phyloP scores from a whole-genome alignment of 2,113 vertebrate species.

The Spilogale gracilis region DNA sequence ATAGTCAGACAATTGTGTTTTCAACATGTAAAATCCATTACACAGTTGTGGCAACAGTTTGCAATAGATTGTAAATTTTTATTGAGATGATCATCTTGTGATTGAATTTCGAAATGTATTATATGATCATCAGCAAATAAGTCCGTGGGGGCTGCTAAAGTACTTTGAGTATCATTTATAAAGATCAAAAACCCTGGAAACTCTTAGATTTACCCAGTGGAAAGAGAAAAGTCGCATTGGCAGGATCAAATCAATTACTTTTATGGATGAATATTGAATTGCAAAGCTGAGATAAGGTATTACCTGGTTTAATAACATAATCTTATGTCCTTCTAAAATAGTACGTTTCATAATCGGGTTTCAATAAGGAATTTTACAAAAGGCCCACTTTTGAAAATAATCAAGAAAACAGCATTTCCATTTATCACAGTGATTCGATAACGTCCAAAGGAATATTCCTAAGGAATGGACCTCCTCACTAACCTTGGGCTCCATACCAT shows the following conservation, averaged over 20 bases:
- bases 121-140: slow-evolving; percentile 76
- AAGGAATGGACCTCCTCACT: not conserved
- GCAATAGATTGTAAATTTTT: slow-evolving; percentile 82
- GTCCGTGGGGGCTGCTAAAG: slow-evolving; percentile 68
- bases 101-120: slow-evolving; percentile 83
- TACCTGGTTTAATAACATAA: slow-evolving; percentile 76
- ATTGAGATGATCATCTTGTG: slow-evolving; percentile 79
- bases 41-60: slow-evolving; percentile 56
- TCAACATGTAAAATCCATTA: slow-evolving; percentile 79
- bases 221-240: slow-evolving; percentile 50
- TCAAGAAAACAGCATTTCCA: slow-evolving; percentile 47
- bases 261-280: slow-evolving; percentile 49
- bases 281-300: slow-evolving; percentile 74
- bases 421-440: slow-evolving; percentile 8
- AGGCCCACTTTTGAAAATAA: slow-evolving; percentile 42
- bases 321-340: slow-evolving; percentile 71
- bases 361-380: slow-evolving; percentile 75
- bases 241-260: slow-evolving; percentile 75
- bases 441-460: slow-evolving; percentile 51
- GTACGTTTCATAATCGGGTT: slow-evolving; percentile 68
- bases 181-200: slow-evolving; percentile 77
- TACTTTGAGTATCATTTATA: slow-evolving; percentile 80
- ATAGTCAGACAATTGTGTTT: slow-evolving; percentile 70
- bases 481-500: not conserved
- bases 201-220: slow-evolving; percentile 17